A percentile compares a stretch with the other conserved stretches of the same genome.
Conservation (phyloP, 2,113 vertebrate genomes). For the Ptilonorhynchus violaceus region DNA sequence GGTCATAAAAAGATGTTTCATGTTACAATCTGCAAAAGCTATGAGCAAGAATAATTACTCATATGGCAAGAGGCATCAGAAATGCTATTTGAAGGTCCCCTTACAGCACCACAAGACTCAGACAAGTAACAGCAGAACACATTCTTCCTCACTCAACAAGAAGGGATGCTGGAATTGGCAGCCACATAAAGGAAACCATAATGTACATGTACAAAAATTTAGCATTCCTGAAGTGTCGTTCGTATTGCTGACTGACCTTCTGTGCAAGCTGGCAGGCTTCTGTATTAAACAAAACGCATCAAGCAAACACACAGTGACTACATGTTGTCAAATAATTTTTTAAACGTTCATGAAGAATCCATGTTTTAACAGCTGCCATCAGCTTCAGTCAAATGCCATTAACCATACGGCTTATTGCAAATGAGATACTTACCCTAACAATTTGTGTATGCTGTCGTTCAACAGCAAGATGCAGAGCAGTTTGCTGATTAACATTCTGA, state of each 20-base stretch:
- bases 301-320: background rate
- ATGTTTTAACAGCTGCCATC: background rate
- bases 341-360: background rate
- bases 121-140: background rate
- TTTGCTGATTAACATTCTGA: constrained; percentile 98
- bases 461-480: constrained; percentile 94
- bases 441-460: constrained; percentile 98
- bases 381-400: background rate
- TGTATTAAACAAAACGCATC: background rate
- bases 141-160: background rate
- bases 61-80: background rate
- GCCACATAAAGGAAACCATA: background rate
- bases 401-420: background rate
- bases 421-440: constrained; percentile 84
- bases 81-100: background rate
- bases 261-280: background rate
- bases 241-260: background rate
- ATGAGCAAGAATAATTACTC: background rate
- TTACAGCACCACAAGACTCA: background rate
- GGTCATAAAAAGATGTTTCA: background rate
- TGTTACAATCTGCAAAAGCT: background rate
- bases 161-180: background rate
- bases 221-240: background rate
- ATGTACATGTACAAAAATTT: background rate
- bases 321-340: background rate